Percentiles rank a stretch among this genome's conserved stretches.
Conservation (phyloP, 2,797 vertebrate species). For the Cynopterus sphinx region DNA sequence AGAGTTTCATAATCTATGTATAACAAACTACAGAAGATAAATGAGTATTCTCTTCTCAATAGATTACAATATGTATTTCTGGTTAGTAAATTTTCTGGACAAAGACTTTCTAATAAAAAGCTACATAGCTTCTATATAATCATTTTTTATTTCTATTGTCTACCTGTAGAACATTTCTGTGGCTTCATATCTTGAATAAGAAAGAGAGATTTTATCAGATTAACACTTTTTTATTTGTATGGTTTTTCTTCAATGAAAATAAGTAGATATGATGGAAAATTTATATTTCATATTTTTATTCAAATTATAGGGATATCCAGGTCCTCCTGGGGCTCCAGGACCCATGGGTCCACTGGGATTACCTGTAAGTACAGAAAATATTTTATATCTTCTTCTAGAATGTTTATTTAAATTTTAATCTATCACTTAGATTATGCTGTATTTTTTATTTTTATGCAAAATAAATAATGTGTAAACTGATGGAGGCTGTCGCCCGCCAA, state of each 20-base stretch:
- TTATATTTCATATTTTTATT: constrained; percentile 53
- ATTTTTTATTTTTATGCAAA: background rate
- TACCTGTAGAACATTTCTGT: background rate
- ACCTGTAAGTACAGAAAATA: constrained; percentile 89
- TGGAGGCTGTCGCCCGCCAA: background rate
- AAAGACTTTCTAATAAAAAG: background rate
- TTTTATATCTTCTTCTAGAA: background rate
- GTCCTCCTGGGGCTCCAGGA: constrained; percentile 91
- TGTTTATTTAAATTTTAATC: constrained; percentile 31
- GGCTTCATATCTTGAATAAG: background rate
- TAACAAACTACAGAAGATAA: background rate
- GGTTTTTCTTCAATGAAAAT: constrained; percentile 21
- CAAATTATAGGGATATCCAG: constrained; percentile 92
- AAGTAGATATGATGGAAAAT: background rate
- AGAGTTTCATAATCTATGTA: background rate
- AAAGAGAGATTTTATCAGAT: constrained; percentile 28
- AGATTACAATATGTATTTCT: background rate
- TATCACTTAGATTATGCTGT: background rate
- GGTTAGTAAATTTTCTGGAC: background rate
- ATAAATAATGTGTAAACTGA: background rate
- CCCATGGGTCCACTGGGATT: constrained; percentile 91
- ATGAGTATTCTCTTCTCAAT: background rate
- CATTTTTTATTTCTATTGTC: background rate
- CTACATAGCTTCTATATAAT: background rate
- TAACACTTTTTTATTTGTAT: constrained; percentile 41